Base-by-base conservation (phyloP, 2,888 invertebrate genomes). In the Lottia gigantea region DNA sequence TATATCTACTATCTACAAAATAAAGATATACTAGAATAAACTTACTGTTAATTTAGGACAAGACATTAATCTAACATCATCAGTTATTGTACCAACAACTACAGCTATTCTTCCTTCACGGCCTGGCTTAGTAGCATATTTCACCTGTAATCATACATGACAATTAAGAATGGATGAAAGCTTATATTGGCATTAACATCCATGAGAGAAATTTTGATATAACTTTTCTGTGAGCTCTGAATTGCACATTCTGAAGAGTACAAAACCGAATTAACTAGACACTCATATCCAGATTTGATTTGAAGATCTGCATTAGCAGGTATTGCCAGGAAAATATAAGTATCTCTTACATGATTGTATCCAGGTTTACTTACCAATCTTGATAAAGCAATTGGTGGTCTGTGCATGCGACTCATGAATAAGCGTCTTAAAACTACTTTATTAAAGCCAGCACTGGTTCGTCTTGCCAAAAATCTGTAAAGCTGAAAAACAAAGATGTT, bases 391-490 rank as follows among this genome's bases (percentile, higher is more conserved):
- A 99, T 92, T 77, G 98, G 97, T 71, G 98, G 97, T 76, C 95
- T 92, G 91, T 99, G 94, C 84, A 94, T 97, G 88, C 94, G 95
- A 90, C 97, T 97, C 99, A 99, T 99, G 90, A 97, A 98, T 86
- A 99, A 91, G 85, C 99, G 93, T 89, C 94, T 95, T 88, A 98
- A 90, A 69, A 99, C 92, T 82, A 99, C 96, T 89, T 93, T 93
- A 90, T 99, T 98, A 91, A 99, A 99, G 91, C 98, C 98, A 84
- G 95, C 92, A 89, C 93, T 93, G 64, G 98, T 98, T 90, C 98
- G 94, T 83, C 98, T 94, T 72, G 98, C 97, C 91, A 99, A 91
- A 90, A 95, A 99, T 85, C 97, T 93, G 92, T 99, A 99, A 77
- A 99, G 91, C 98, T 88, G 82, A 26, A 81, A 82, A 70, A 64